Percentiles rank a stretch among this genome's conserved stretches.
Evolutionary conservation across 1,140 invertebrate species (phyloP).

Genomic region (Plectus sambesii): DNA sequence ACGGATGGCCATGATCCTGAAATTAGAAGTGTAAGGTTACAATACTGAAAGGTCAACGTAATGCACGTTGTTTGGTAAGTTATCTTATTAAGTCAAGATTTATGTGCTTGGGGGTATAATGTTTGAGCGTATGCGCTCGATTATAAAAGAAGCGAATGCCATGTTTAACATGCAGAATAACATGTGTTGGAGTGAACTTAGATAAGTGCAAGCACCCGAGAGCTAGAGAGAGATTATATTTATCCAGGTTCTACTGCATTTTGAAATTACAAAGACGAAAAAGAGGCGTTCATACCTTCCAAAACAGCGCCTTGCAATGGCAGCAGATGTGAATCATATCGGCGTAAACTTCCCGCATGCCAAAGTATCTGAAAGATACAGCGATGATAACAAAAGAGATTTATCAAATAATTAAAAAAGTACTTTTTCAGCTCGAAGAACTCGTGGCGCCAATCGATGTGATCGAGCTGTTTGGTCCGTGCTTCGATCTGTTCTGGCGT

Average conservation of each 20-base stretch:
- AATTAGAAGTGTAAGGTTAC: slow-evolving; percentile 10
- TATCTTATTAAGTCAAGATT: too few relatives aligned
- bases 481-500: slow-evolving; percentile 66
- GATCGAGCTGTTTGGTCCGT: slow-evolving; percentile 19
- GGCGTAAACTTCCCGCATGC: slow-evolving; percentile 79
- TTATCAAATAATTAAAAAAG: slow-evolving; percentile 13
- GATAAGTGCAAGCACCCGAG: too few relatives aligned
- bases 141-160: too few relatives aligned
- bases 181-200: too few relatives aligned
- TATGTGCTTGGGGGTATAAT: too few relatives aligned
- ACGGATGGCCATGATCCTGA: slow-evolving; percentile 39
- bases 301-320: slow-evolving; percentile 88
- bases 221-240: too few relatives aligned
- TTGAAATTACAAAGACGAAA: not conserved
- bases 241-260: too few relatives aligned
- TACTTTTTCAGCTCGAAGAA: slow-evolving; percentile 39
- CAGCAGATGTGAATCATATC: slow-evolving; percentile 85
- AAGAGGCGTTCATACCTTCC: slow-evolving; percentile 57
- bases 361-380: slow-evolving; percentile 61
- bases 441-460: slow-evolving; percentile 31
- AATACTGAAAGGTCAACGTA: too few relatives aligned
- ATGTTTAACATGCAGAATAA: too few relatives aligned
- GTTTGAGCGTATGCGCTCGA: too few relatives aligned
- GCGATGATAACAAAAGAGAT: slow-evolving; percentile 6
- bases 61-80: too few relatives aligned